phyloP scores from a whole-genome alignment of 2,888 invertebrate species.

The Drosophila seclusa region DNA sequence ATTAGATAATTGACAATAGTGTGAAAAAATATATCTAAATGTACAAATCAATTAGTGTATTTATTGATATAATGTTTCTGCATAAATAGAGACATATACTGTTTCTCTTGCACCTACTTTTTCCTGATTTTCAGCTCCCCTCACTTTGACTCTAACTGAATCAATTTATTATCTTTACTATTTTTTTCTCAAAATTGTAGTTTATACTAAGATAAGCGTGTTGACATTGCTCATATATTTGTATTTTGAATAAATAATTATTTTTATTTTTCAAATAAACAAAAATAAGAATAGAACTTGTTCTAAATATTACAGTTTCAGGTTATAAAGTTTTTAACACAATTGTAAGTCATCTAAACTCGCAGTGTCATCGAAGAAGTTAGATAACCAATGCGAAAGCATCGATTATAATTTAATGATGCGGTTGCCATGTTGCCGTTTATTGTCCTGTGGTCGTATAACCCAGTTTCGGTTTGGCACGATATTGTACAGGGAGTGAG shows the following conservation, averaged over 20 bases:
- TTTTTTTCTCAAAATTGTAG: background rate
- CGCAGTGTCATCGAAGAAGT: background rate
- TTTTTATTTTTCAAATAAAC: background rate
- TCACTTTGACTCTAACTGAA: background rate
- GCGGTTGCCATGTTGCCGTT: conserved; percentile 30
- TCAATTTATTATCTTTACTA: background rate
- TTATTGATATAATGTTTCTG: background rate
- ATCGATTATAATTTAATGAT: conserved; percentile 32
- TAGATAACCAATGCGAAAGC: background rate
- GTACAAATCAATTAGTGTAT: background rate
- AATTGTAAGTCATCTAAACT: background rate
- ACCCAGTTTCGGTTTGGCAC: conserved; percentile 35
- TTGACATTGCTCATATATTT: background rate
- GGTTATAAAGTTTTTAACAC: background rate
- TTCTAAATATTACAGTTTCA: too few relatives aligned
- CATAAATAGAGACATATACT: background rate
- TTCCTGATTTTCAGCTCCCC: background rate
- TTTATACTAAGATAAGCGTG: background rate
- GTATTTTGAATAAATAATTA: background rate
- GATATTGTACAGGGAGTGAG: conserved; percentile 40
- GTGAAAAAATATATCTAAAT: conserved; percentile 1
- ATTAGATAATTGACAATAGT: background rate
- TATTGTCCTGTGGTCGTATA: conserved; percentile 28
- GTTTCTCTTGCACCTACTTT: background rate
- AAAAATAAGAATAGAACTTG: too few relatives aligned